Evolutionary conservation across 2,888 invertebrate genomes (phyloP).

Genomic region (Graphium colonna): DNA sequence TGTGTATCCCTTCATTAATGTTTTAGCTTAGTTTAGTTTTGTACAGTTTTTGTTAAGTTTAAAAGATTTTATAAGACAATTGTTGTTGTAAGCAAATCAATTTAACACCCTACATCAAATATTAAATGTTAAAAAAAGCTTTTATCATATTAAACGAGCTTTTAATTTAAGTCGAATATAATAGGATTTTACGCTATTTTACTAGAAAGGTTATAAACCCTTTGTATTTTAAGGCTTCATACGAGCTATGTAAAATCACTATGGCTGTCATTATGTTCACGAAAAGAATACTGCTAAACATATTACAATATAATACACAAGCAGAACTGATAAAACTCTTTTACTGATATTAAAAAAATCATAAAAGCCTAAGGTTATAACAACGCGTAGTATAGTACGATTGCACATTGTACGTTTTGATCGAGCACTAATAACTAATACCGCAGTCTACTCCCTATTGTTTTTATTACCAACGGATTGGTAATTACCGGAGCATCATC

Average conservation of each 20-base stretch:
- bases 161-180: no score
- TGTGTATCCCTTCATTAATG: slow-evolving; percentile 1
- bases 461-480: slow-evolving; percentile 53
- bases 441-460: slow-evolving; percentile 52
- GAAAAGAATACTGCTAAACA: slow-evolving; percentile 10
- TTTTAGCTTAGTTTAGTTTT: no score
- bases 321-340: no score
- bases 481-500: slow-evolving; percentile 60
- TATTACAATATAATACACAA: no score
- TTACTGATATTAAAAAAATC: no score
- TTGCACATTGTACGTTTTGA: slow-evolving; percentile 31
- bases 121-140: no score
- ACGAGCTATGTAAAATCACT: background rate
- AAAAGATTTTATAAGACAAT: background rate
- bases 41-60: background rate
- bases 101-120: no score
- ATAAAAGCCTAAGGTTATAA: no score
- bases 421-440: slow-evolving; percentile 25
- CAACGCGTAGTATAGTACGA: background rate
- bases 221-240: background rate
- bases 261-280: background rate
- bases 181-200: background rate
- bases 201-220: background rate
- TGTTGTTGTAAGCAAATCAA: no score
- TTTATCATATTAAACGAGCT: no score